These are phyloP conservation scores for Colinus virginianus DNA, from an alignment of 2,113 vertebrate genomes.

Conservation along the genomic window DNA sequence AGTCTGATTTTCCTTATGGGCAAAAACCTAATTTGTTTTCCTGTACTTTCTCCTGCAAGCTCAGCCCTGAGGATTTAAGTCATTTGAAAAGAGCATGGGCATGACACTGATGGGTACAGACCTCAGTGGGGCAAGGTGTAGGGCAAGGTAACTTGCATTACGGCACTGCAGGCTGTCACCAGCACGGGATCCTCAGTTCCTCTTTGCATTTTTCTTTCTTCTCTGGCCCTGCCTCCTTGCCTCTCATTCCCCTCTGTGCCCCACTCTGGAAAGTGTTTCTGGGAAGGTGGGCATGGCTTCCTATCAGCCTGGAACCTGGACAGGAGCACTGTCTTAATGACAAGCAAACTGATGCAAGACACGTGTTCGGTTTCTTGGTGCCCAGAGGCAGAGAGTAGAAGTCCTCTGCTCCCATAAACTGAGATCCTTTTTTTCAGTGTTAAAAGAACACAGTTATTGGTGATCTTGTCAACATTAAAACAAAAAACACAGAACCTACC, in stretches of 20 bases:
- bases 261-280: neutral
- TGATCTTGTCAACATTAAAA: neutral
- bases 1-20: neutral
- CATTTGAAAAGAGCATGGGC: neutral
- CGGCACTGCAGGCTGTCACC: rapidly evolving
- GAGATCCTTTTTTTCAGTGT: neutral
- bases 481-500: neutral
- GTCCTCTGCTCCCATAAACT: neutral
- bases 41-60: neutral
- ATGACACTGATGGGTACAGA: rapidly evolving
- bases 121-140: neutral
- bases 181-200: neutral
- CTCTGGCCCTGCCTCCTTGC: neutral
- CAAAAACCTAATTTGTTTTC: neutral
- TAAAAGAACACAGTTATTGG: rapidly evolving
- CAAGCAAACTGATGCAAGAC: neutral
- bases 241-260: neutral
- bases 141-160: neutral
- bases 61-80: neutral
- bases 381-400: neutral
- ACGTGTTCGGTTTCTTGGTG: neutral
- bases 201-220: neutral
- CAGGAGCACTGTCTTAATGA: neutral
- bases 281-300: neutral
- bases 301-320: neutral